Percentiles rank a stretch among this genome's conserved stretches.
These are phyloP conservation scores for Botrylloides violaceus DNA, from an alignment of 23 tunicate genomes.

Conservation along the genomic window DNA sequence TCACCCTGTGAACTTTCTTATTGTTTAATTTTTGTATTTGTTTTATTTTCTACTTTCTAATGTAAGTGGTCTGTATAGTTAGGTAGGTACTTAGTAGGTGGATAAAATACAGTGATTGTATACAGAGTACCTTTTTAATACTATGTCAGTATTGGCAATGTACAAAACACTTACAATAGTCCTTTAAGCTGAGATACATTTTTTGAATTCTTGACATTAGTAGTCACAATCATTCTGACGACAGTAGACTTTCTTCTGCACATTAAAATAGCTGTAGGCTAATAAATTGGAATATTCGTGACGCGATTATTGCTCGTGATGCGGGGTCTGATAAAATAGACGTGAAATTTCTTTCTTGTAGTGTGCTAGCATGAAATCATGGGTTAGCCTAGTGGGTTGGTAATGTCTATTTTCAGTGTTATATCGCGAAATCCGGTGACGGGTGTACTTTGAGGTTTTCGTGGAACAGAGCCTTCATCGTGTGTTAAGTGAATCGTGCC, in stretches of 20 bases:
- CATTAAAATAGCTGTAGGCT: not conserved
- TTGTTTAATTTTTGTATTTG: too few relatives aligned
- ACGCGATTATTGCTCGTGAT: not conserved
- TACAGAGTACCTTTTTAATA: not conserved
- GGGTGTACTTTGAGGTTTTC: too few relatives aligned
- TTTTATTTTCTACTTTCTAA: not conserved
- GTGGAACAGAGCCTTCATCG: too few relatives aligned
- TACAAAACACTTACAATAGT: not conserved
- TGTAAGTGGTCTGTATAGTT: not conserved
- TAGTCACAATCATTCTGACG: not conserved
- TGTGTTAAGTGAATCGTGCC: too few relatives aligned
- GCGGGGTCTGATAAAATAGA: too few relatives aligned
- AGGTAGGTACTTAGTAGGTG: not conserved
- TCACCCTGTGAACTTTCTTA: too few relatives aligned
- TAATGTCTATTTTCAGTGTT: too few relatives aligned
- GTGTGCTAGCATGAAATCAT: too few relatives aligned
- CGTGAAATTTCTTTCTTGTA: too few relatives aligned
- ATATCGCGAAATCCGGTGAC: too few relatives aligned
- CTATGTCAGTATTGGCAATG: not conserved
- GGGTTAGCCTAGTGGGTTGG: too few relatives aligned
- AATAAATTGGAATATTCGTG: not conserved
- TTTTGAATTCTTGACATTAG: not conserved
- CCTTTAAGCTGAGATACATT: too few relatives aligned
- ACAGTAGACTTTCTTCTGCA: not conserved
- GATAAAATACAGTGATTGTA: not conserved